These are phyloP conservation scores for Zapus hudsonius DNA, from an alignment of 2,113 vertebrate species.

Conservation along the genomic window DNA sequence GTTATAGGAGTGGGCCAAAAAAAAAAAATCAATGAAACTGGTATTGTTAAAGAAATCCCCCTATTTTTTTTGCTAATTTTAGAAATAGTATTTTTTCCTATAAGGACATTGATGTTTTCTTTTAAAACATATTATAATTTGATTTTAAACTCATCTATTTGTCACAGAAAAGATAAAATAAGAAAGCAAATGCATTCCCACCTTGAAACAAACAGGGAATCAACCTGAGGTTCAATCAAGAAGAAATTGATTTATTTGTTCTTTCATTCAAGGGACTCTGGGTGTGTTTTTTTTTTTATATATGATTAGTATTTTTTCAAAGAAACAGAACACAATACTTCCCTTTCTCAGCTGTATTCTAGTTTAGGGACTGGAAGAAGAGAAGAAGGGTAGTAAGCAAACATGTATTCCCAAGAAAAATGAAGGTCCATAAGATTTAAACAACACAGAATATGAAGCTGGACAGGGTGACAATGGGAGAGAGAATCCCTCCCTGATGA, in stretches of 20 bases:
- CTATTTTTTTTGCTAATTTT: neutral
- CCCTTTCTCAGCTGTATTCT: neutral
- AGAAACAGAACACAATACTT: neutral
- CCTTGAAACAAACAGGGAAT: neutral
- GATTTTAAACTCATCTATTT: conserved; percentile 21
- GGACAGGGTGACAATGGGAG: neutral
- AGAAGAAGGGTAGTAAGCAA: neutral
- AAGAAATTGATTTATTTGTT: neutral
- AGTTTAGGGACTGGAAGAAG: neutral
- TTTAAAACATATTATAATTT: neutral
- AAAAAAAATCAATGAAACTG: neutral
- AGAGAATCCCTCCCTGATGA: neutral
- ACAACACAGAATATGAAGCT: neutral
- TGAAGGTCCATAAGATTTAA: neutral
- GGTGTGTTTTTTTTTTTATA: neutral
- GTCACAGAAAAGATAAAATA: conserved; percentile 35
- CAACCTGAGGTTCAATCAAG: neutral
- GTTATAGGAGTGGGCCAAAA: neutral
- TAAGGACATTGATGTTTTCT: conserved; percentile 6
- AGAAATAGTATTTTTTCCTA: neutral
- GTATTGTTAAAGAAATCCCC: neutral
- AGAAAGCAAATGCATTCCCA: conserved; percentile 15
- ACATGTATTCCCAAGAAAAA: neutral
- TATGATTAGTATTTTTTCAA: neutral
- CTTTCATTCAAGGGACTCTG: neutral